phyloP scores from a whole-genome alignment of 2,113 vertebrate species.

The Eclectus roratus region DNA sequence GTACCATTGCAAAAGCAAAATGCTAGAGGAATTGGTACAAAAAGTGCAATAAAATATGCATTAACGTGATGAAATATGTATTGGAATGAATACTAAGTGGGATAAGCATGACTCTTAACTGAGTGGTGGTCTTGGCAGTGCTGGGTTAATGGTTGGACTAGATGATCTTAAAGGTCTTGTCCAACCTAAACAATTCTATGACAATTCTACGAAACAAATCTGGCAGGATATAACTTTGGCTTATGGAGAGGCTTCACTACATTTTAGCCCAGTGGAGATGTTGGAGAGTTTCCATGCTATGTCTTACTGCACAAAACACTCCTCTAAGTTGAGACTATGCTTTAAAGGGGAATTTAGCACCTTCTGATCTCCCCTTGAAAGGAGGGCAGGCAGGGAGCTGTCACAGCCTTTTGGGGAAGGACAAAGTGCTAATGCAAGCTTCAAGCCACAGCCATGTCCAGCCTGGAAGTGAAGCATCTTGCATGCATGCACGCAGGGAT shows the following conservation, averaged over 20 bases:
- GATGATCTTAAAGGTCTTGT: background rate
- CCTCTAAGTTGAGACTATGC: background rate
- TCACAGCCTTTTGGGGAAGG: background rate
- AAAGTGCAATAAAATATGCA: constrained; percentile 60
- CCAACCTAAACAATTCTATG: background rate
- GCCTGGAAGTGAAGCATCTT: background rate
- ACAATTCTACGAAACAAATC: background rate
- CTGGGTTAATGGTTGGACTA: background rate
- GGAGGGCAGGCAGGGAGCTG: constrained; percentile 10
- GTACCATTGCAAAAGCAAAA: background rate
- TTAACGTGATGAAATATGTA: constrained; percentile 53
- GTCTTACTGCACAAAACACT: background rate
- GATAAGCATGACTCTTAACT: background rate
- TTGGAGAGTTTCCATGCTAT: background rate
- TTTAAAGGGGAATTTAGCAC: constrained; percentile 1
- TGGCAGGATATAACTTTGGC: background rate
- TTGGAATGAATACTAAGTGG: background rate
- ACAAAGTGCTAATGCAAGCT: background rate
- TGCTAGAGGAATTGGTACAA: background rate
- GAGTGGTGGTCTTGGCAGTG: background rate
- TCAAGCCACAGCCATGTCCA: background rate
- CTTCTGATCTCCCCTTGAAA: background rate
- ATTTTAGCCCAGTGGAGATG: background rate
- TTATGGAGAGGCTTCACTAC: background rate
- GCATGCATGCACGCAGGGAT: background rate